These are phyloP conservation scores for Harpalus rubripes DNA, from an alignment of 2,888 invertebrate species.

Conservation along the genomic window DNA sequence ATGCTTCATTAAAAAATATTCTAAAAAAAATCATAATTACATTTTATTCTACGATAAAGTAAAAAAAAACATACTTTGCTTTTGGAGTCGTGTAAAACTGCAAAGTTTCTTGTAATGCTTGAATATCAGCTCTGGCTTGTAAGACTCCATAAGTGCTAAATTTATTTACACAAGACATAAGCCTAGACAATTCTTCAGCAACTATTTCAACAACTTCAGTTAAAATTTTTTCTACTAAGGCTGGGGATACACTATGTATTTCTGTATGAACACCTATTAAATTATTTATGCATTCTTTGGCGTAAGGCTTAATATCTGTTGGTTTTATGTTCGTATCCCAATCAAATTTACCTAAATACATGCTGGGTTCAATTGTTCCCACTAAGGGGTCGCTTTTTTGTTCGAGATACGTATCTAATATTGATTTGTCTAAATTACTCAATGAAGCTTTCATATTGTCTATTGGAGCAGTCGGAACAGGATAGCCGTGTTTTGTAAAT, in stretches of 20 bases:
- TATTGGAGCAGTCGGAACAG: conserved; percentile 86
- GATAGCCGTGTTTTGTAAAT: conserved; percentile 86
- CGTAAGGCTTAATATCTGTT: conserved; percentile 90
- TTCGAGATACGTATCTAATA: conserved; percentile 91
- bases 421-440: conserved; percentile 80
- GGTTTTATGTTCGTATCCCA: conserved; percentile 89
- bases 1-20: conserved; percentile 89
- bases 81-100: conserved; percentile 82
- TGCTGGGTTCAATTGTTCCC: conserved; percentile 96
- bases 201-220: conserved; percentile 93
- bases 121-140: conserved; percentile 90
- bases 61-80: conserved; percentile 80
- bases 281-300: conserved; percentile 92
- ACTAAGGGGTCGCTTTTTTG: conserved; percentile 96
- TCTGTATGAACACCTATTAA: conserved; percentile 88
- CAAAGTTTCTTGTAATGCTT: conserved; percentile 84
- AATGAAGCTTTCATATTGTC: conserved; percentile 84
- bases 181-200: conserved; percentile 93
- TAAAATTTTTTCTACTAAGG: conserved; percentile 85
- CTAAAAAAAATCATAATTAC: conserved; percentile 75
- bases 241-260: conserved; percentile 88
- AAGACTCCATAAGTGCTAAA: conserved; percentile 86
- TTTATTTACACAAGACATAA: conserved; percentile 88
- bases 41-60: conserved; percentile 7
- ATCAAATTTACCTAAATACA: conserved; percentile 94